phyloP scores from a whole-genome alignment of 1,140 invertebrate genomes.

The Drosophila pandora region DNA sequence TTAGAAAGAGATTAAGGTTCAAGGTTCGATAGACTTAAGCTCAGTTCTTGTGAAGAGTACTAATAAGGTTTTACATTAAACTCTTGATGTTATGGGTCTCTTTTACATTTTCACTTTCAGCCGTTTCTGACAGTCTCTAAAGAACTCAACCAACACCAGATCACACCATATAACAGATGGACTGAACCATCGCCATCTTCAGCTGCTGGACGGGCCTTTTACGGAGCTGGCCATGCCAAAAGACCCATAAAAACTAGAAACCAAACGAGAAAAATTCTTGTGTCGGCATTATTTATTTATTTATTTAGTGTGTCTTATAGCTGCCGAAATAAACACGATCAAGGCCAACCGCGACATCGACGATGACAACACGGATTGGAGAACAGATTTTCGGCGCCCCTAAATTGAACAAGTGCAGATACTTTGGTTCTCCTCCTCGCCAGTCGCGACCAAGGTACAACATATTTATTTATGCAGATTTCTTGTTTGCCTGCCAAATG shows the following conservation, averaged over 20 bases:
- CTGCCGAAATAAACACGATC: conserved; percentile 75
- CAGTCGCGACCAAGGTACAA: conserved; percentile 26
- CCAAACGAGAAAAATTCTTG: conserved; percentile 66
- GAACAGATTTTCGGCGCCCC: conserved; percentile 58
- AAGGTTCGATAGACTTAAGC: conserved; percentile 11
- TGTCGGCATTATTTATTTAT: conserved; percentile 63
- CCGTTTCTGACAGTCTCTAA: conserved; percentile 34
- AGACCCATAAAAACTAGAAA: conserved; percentile 50
- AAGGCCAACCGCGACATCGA: conserved; percentile 55
- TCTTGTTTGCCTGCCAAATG: conserved; percentile 36
- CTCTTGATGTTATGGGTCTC: not conserved
- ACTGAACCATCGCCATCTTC: conserved; percentile 33
- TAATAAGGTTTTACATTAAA: not conserved
- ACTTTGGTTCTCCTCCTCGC: conserved; percentile 16
- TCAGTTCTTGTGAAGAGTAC: not conserved
- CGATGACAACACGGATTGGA: conserved; percentile 61
- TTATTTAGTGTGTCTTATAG: conserved; percentile 61
- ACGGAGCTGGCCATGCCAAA: conserved; percentile 62
- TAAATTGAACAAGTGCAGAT: conserved; percentile 59
- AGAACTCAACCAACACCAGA: conserved; percentile 31
- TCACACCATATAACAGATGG: conserved; percentile 26
- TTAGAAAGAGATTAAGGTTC: conserved; percentile 9
- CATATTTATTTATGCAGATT: conserved; percentile 77
- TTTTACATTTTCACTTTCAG: not conserved
- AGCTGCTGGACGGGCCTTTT: conserved; percentile 54